phyloP scores from a whole-genome alignment of 92 coral and sea anemone species.

The Galaxea fascicularis region DNA sequence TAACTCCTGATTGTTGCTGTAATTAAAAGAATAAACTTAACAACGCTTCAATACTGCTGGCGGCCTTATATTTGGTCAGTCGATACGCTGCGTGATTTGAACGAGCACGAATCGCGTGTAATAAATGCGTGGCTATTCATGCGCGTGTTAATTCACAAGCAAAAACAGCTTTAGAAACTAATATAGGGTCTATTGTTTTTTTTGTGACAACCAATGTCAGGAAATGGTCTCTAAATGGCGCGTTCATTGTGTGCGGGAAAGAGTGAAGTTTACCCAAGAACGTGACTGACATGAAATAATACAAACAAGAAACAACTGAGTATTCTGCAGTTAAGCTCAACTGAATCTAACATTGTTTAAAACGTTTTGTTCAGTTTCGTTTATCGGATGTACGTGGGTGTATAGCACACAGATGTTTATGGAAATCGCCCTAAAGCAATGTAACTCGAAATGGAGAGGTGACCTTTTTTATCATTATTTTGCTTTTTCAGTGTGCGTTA shows the following conservation, averaged over 20 bases:
- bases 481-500: neutral
- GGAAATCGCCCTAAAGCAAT: neutral
- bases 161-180: slow-evolving; percentile 18
- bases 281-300: neutral
- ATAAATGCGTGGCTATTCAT: neutral
- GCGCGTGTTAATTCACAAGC: slow-evolving; percentile 43
- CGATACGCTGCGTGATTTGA: slow-evolving; percentile 11
- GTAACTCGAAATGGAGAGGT: neutral
- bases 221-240: neutral
- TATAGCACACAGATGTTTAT: neutral
- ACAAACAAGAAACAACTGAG: neutral
- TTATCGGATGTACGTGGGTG: neutral
- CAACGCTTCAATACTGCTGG: neutral
- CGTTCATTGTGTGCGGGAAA: slow-evolving; percentile 14
- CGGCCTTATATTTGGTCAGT: slow-evolving; percentile 5
- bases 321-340: no score
- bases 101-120: neutral
- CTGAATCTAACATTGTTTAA: neutral
- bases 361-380: neutral
- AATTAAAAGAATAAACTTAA: neutral
- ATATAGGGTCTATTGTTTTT: slow-evolving; percentile 33
- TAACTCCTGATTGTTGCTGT: slow-evolving; percentile 1
- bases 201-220: slow-evolving; percentile 15
- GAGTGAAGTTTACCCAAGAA: slow-evolving; percentile 13
- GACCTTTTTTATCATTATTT: neutral